phyloP scores from a whole-genome alignment of 2,797 vertebrate genomes.

The Arremon aurantiirostris region DNA sequence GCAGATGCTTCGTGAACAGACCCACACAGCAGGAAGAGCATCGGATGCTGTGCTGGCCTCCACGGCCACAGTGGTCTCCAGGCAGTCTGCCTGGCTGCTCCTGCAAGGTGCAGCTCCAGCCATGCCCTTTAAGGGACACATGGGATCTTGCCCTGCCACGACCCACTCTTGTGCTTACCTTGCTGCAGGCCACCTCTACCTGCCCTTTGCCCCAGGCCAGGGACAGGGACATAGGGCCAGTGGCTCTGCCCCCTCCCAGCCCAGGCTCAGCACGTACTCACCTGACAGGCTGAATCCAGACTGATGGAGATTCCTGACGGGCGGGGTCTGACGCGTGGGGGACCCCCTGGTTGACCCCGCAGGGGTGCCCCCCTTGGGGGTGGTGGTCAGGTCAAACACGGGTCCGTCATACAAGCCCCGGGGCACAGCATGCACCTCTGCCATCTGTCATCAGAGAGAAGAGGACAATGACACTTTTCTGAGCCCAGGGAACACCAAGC shows the following conservation, averaged over 20 bases:
- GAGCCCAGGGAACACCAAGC: not conserved
- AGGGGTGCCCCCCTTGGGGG: constrained; percentile 91
- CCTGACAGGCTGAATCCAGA: constrained; percentile 95
- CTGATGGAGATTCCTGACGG: constrained; percentile 94
- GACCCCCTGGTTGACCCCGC: constrained; percentile 89
- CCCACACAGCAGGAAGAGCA: not conserved
- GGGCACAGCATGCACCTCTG: constrained; percentile 90
- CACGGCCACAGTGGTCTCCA: not conserved
- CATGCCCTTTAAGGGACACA: not conserved
- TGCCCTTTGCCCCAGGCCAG: not conserved
- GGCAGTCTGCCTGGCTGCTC: not conserved
- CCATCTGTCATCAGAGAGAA: constrained; percentile 79
- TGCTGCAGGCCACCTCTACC: not conserved
- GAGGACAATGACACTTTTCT: not conserved
- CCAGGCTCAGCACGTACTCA: constrained; percentile 46
- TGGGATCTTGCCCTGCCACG: not conserved
- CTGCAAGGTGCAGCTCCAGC: not conserved
- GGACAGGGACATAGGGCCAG: fast-evolving
- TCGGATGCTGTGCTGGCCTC: not conserved
- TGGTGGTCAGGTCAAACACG: constrained; percentile 89
- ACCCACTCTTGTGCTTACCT: not conserved
- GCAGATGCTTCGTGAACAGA: fast-evolving
- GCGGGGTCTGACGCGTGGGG: constrained; percentile 86
- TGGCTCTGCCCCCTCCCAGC: not conserved
- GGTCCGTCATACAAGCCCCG: constrained; percentile 96